Conservation (phyloP, 2,113 vertebrate genomes). For the Psettodes erumei region DNA sequence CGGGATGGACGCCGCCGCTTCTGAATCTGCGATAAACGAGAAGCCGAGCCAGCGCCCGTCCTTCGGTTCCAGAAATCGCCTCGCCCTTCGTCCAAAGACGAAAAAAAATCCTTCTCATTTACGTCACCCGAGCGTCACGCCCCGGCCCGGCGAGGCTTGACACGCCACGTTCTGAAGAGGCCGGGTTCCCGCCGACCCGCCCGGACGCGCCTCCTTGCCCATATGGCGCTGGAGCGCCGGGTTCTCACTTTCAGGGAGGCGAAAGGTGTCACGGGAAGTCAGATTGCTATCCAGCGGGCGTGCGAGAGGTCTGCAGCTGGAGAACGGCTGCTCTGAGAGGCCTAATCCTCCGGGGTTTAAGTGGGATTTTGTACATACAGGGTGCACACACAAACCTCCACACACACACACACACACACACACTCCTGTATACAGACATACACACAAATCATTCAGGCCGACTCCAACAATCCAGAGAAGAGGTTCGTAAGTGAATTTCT, state of each 20-base stretch:
- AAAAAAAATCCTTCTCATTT: slow-evolving; percentile 6
- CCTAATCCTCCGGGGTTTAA: slow-evolving; percentile 69
- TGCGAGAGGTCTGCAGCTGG: slow-evolving; percentile 74
- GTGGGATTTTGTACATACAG: slow-evolving; percentile 57
- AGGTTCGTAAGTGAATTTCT: slow-evolving; percentile 68
- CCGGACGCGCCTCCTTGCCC: too few species aligned
- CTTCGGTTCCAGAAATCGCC: slow-evolving; percentile 14
- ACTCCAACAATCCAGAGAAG: slow-evolving; percentile 54
- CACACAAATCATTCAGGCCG: slow-evolving; percentile 4
- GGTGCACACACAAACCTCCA: slow-evolving; percentile 34
- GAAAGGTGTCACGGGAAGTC: slow-evolving; percentile 74
- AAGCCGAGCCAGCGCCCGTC: slow-evolving; percentile 18
- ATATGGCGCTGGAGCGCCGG: slow-evolving; percentile 37
- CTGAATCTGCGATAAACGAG: slow-evolving; percentile 36
- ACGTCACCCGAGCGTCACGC: slow-evolving; percentile 10
- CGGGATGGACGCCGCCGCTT: slow-evolving; percentile 17
- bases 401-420: slow-evolving; percentile 49
- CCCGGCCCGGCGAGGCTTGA: background rate
- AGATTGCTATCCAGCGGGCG: slow-evolving; percentile 67
- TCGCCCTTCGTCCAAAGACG: slow-evolving; percentile 21
- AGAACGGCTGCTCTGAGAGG: slow-evolving; percentile 65
- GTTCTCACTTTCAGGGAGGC: slow-evolving; percentile 66
- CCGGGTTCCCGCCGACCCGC: too few species aligned
- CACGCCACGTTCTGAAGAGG: slow-evolving; percentile 33
- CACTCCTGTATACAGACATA: slow-evolving; percentile 25